Conservation (phyloP, 2,113 vertebrate species). For the Trochalopteron elliotii region DNA sequence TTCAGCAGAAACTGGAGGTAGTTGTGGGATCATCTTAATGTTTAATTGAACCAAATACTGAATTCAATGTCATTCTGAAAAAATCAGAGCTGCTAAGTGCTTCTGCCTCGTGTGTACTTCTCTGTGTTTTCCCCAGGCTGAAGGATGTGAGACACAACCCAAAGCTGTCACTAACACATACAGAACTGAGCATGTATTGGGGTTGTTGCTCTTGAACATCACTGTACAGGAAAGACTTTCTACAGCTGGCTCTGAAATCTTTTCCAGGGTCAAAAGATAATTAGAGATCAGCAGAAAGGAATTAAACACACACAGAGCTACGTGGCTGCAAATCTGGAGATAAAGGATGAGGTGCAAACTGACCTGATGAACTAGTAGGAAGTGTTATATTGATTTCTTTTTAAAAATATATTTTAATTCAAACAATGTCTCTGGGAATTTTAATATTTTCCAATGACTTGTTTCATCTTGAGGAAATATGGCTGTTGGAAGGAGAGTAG, state of each 20-base stretch:
- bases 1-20: not conserved
- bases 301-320: not conserved
- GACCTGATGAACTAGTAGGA: not conserved
- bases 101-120: not conserved
- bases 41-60: not conserved
- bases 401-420: not conserved
- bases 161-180: not conserved
- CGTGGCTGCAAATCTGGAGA: not conserved
- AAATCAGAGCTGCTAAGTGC: not conserved
- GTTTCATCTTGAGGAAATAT: not conserved
- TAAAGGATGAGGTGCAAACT: not conserved
- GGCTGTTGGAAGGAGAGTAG: not conserved
- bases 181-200: not conserved
- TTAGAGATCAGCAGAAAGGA: not conserved
- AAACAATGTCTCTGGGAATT: not conserved
- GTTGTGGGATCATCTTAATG: not conserved
- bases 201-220: not conserved
- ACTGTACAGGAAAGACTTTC: not conserved
- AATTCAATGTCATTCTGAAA: not conserved
- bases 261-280: not conserved
- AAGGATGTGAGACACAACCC: not conserved
- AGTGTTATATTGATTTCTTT: not conserved
- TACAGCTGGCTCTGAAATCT: not conserved
- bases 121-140: not conserved
- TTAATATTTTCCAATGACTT: not conserved